These are phyloP conservation scores for Mya arenaria DNA, from an alignment of 1,140 invertebrate species.

Conservation along the genomic window DNA sequence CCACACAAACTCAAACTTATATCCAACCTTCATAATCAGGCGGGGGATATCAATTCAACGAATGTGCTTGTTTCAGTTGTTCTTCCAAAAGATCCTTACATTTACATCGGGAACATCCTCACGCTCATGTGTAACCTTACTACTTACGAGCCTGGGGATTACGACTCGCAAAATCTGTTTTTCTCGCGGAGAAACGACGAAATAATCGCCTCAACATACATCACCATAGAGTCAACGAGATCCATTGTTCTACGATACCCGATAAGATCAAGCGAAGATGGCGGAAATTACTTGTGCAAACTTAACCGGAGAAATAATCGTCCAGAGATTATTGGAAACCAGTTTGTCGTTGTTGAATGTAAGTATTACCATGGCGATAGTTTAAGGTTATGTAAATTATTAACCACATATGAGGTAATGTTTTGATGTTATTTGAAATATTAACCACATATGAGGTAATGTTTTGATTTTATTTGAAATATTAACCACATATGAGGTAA, in stretches of 20 bases:
- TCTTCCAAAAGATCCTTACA: constrained; percentile 32
- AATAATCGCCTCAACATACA: neutral
- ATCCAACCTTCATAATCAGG: too few species aligned
- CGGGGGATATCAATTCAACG: neutral
- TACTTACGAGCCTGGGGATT: constrained; percentile 21
- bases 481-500: too few species aligned
- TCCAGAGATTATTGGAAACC: constrained; percentile 47
- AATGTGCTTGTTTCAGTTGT: constrained; percentile 33
- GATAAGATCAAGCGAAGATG: constrained; percentile 12
- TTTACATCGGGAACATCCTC: constrained; percentile 40
- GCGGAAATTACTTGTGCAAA: constrained; percentile 36
- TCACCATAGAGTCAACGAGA: neutral
- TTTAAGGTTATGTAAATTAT: too few species aligned
- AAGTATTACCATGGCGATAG: neutral
- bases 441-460: too few species aligned
- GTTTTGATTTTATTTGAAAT: too few species aligned
- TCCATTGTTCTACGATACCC: constrained; percentile 35
- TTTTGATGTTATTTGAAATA: too few species aligned
- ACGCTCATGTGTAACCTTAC: constrained; percentile 49
- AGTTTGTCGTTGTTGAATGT: constrained; percentile 46
- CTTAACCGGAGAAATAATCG: constrained; percentile 7
- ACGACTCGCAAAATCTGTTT: constrained; percentile 16
- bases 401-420: too few species aligned
- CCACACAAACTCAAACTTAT: too few species aligned
- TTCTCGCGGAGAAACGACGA: constrained; percentile 30